phyloP scores from a whole-genome alignment of 2,888 invertebrate genomes.

The Galerucella pusilla region DNA sequence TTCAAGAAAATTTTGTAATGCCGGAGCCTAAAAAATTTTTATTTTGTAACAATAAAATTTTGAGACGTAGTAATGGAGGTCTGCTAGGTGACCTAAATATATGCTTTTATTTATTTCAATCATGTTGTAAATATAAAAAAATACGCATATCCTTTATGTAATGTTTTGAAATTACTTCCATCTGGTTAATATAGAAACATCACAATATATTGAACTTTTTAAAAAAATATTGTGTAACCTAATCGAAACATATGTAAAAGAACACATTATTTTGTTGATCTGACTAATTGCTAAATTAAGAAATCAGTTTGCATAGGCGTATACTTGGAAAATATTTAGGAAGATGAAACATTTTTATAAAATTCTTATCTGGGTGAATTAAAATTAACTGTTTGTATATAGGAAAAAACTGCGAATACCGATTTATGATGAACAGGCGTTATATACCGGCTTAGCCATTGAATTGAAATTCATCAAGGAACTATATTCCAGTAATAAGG shows the following conservation, averaged over 20 bases:
- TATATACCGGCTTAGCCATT: too few species aligned
- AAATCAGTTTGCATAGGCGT: not conserved
- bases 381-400: too few species aligned
- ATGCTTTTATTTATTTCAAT: not conserved
- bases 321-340: not conserved
- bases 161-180: constrained; percentile 1
- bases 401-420: too few species aligned
- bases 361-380: not conserved
- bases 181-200: constrained; percentile 13
- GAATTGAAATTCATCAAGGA: too few species aligned
- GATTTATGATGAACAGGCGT: too few species aligned
- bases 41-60: too few species aligned
- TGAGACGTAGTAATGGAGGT: too few species aligned
- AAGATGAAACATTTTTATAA: not conserved
- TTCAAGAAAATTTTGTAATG: too few species aligned
- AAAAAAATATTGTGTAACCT: constrained; percentile 23
- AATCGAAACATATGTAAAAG: constrained; percentile 6
- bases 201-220: constrained; percentile 21
- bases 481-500: too few species aligned
- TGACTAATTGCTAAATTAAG: constrained; percentile 18
- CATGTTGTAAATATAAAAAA: constrained; percentile 3
- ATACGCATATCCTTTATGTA: not conserved
- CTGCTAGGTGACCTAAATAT: constrained; percentile 1
- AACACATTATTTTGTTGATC: constrained; percentile 4
- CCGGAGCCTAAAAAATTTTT: too few species aligned